Conservation (phyloP, 2,888 invertebrate species). For the Agapostemon virescens region DNA sequence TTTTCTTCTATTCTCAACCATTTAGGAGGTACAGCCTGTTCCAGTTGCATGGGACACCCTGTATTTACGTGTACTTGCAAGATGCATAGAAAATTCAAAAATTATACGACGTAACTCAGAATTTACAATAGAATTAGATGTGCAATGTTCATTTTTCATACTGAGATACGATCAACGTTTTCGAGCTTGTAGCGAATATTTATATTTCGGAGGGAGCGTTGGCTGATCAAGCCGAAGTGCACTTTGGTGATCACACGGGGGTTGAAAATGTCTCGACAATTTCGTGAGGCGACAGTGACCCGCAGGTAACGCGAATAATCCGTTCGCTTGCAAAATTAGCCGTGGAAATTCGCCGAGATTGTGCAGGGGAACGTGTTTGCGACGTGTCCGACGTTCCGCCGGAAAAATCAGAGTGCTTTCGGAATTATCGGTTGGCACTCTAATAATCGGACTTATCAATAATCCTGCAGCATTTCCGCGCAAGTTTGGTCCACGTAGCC, state of each 20-base stretch:
- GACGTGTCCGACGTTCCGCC: constrained; percentile 25
- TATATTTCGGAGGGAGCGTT: neutral
- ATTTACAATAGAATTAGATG: too few species aligned
- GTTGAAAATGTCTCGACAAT: neutral
- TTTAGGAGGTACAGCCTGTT: too few species aligned
- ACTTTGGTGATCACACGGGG: neutral
- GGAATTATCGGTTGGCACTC: constrained; percentile 68
- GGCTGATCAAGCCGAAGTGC: neutral
- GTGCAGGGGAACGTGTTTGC: constrained; percentile 24
- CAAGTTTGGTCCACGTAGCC: neutral
- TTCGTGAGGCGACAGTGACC: neutral
- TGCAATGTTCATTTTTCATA: neutral
- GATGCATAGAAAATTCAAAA: neutral
- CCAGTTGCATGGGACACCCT: too few species aligned
- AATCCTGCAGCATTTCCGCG: constrained; percentile 18
- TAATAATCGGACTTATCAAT: constrained; percentile 56
- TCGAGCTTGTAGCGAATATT: neutral
- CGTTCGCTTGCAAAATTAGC: constrained; percentile 9
- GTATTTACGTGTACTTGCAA: neutral
- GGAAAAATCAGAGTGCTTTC: constrained; percentile 56
- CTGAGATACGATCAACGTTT: too few species aligned
- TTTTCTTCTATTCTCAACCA: too few species aligned
- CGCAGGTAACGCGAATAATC: neutral
- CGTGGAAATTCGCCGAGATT: constrained; percentile 13
- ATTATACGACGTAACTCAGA: neutral